phyloP scores from a whole-genome alignment of 1,140 invertebrate genomes.

The Coenobita brevimanus region DNA sequence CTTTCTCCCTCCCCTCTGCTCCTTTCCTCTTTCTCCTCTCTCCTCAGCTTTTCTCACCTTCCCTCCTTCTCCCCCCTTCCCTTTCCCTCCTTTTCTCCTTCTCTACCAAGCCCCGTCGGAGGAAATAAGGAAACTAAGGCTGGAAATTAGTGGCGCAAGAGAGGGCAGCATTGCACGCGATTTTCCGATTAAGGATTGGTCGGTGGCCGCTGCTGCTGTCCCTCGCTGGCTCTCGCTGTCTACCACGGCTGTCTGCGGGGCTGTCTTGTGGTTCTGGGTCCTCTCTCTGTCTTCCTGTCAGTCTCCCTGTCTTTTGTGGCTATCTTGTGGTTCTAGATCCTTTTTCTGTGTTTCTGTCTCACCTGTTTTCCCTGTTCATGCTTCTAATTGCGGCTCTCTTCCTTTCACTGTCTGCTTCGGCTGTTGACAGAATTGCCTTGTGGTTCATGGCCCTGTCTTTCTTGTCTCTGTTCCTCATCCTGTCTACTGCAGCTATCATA shows the following conservation, averaged over 20 bases:
- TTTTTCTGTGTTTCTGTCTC: too few relatives aligned
- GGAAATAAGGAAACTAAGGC: neutral
- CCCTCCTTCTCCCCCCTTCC: neutral
- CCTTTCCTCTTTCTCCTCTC: neutral
- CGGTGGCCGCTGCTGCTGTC: neutral
- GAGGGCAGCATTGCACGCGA: constrained; percentile 34
- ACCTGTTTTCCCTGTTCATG: too few relatives aligned
- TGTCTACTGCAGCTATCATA: too few relatives aligned
- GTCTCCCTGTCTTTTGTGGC: too few relatives aligned
- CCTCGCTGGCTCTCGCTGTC: neutral
- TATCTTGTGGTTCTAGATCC: too few relatives aligned
- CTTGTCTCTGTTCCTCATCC: too few relatives aligned
- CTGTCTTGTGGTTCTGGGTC: too few relatives aligned
- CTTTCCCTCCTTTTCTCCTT: neutral
- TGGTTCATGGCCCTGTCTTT: too few relatives aligned
- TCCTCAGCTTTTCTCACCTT: neutral
- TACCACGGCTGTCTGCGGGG: neutral
- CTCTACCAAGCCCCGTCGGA: neutral
- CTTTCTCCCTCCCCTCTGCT: neutral
- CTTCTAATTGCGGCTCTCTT: too few relatives aligned
- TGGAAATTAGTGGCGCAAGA: constrained; percentile 22
- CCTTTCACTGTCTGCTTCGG: too few relatives aligned
- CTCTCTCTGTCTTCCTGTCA: too few relatives aligned
- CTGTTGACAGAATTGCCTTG: too few relatives aligned
- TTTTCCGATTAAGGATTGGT: constrained; percentile 42